Base-by-base conservation (phyloP, 1,140 invertebrate genomes). In the Papilio glaucus region DNA sequence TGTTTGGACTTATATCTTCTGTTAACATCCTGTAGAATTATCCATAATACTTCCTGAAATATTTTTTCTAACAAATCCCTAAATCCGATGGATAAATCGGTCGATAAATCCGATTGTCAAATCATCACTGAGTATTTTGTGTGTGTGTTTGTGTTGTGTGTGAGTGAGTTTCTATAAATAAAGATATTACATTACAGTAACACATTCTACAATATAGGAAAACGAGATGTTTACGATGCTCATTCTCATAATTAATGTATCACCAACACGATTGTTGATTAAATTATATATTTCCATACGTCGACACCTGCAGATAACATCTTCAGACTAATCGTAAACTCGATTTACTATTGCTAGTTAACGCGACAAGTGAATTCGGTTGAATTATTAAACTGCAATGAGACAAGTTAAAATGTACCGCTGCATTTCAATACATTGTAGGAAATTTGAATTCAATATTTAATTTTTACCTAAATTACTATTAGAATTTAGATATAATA, bases 291-390 rank as follows among this genome's bases (percentile, higher is more conserved):
- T 49, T 29, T 29, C 65, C 13, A 49, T 9, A 49, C 65, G 39
- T 68, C 42, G 12, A 33, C 65, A 45, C 65, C 65, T 68, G 26
- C 3, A 13, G 65, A 68, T 68, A 68, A 68, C 37, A 68, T 68
- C 41, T 68, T 8, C 7, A 33, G 77, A 71, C 38, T 70, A 73
- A 70, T 75, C 70, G 75, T 77, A 71, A 76, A 81, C 77, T 78
- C 74, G 53, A 57, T 71, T 80, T 77, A 81, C 82, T 26, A 8
- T 49, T 15, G 39, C 69, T 71, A 76, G 72, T 76, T 74, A 78
- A 79, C 67, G 62, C 71, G 73, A 77, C 78, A 78, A 81, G 71
- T 81, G 74, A 79, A 79, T 85, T 79, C 78, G 45, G 73, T 71
- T 78, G 74, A 84, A n/a, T n/a, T n/a, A 83, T 80, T 73, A 39